These are phyloP conservation scores for Eurois occulta DNA, from an alignment of 2,888 invertebrate genomes.

Conservation along the genomic window DNA sequence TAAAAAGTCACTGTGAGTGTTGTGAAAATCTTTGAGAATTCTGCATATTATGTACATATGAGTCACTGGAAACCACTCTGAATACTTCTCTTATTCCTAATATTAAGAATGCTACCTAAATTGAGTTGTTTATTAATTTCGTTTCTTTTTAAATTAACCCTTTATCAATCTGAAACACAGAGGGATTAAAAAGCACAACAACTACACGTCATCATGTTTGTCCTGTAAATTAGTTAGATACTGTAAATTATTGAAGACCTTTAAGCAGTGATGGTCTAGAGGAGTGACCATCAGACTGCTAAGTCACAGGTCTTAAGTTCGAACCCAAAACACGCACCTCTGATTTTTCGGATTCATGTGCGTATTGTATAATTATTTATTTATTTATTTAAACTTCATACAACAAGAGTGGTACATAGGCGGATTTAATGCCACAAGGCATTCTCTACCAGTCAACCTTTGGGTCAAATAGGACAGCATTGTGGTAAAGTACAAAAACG, in stretches of 20 bases:
- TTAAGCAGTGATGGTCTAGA: too few species aligned
- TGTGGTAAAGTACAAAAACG: too few species aligned
- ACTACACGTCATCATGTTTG: background rate
- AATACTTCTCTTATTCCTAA: background rate
- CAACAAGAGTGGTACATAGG: too few species aligned
- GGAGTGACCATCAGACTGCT: too few species aligned
- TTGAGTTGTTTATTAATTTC: background rate
- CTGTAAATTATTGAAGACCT: background rate
- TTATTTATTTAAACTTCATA: too few species aligned
- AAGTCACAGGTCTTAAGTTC: too few species aligned
- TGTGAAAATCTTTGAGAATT: background rate
- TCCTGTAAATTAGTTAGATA: background rate
- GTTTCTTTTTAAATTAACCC: background rate
- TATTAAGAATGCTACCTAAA: background rate
- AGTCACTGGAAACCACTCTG: background rate
- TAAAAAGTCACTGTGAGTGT: conserved; percentile 6
- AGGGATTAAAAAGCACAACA: background rate
- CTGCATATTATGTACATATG: background rate
- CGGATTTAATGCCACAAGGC: too few species aligned
- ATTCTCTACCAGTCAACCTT: too few species aligned
- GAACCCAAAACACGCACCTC: too few species aligned
- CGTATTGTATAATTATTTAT: too few species aligned
- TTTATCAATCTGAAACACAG: background rate
- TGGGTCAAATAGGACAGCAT: too few species aligned
- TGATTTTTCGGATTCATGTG: too few species aligned